Percentiles rank a stretch among this genome's conserved stretches.
These are phyloP conservation scores for Trachelus stipa DNA, from an alignment of 2,888 invertebrate species.

Conservation along the genomic window DNA sequence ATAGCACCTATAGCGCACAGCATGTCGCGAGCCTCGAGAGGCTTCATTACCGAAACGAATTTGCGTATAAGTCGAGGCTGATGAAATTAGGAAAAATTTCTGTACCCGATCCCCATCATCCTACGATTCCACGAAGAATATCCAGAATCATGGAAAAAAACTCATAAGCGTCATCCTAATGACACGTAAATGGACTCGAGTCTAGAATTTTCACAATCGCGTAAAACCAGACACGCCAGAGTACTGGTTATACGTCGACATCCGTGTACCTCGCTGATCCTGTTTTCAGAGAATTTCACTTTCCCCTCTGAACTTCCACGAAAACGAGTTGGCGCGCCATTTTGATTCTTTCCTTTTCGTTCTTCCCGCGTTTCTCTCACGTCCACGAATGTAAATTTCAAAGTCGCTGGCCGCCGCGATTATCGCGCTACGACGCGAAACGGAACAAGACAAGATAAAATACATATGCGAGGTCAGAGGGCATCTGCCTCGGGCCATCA, in stretches of 20 bases:
- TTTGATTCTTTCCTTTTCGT: not conserved
- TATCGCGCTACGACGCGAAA: not conserved
- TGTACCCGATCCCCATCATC: not conserved
- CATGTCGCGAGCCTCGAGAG: not conserved
- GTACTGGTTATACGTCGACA: no score
- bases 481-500: slow-evolving; percentile 49
- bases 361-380: not conserved
- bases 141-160: not conserved
- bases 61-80: not conserved
- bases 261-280: not conserved
- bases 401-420: not conserved
- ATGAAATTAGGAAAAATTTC: not conserved
- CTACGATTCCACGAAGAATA: not conserved
- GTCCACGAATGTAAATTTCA: not conserved
- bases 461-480: slow-evolving; percentile 48
- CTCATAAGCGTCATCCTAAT: not conserved
- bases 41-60: not conserved
- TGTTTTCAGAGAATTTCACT: not conserved
- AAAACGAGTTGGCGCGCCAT: not conserved
- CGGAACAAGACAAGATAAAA: slow-evolving; percentile 36
- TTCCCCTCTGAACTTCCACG: not conserved
- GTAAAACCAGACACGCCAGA: no score
- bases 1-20: not conserved
- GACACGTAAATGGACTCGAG: not conserved
- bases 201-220: not conserved